Conservation (phyloP, 2,888 invertebrate species). For the Aethes cnicana region DNA sequence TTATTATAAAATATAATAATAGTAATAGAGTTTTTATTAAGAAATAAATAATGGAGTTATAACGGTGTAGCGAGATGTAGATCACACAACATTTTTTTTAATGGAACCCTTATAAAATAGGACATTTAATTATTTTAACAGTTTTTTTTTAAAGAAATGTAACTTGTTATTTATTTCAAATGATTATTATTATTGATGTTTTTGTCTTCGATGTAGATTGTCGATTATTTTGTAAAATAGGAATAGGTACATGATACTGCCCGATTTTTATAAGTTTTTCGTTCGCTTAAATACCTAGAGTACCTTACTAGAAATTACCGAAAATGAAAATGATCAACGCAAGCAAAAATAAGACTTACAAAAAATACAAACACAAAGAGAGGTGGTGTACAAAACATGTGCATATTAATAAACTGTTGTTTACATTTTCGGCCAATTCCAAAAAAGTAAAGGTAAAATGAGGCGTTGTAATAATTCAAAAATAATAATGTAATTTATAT, state of each 20-base stretch:
- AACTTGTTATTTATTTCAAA: constrained; percentile 83
- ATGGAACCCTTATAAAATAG: constrained; percentile 63
- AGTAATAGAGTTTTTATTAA: constrained; percentile 81
- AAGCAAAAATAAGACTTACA: too few relatives aligned
- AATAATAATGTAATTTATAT: constrained; percentile 39
- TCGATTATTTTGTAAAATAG: constrained; percentile 76
- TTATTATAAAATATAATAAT: constrained; percentile 81
- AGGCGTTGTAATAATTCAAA: constrained; percentile 40
- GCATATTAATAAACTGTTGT: too few relatives aligned
- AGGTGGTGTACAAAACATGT: too few relatives aligned
- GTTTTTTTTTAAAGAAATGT: constrained; percentile 72
- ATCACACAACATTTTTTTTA: constrained; percentile 70
- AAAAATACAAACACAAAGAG: too few relatives aligned
- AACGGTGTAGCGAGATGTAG: constrained; percentile 67
- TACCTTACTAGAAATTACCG: constrained; percentile 17
- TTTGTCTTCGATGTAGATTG: constrained; percentile 71
- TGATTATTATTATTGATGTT: constrained; percentile 80
- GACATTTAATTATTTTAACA: constrained; percentile 77
- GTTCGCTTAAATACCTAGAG: constrained; percentile 45
- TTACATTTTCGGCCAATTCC: constrained; percentile 20
- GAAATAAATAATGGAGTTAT: constrained; percentile 77
- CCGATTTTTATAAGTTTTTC: constrained; percentile 62
- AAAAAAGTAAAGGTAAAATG: constrained; percentile 15
- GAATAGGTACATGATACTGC: constrained; percentile 77
- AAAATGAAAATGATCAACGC: constrained; percentile 12